Conservation (phyloP, 2,113 vertebrate genomes). For the Phrynosoma platyrhinos region DNA sequence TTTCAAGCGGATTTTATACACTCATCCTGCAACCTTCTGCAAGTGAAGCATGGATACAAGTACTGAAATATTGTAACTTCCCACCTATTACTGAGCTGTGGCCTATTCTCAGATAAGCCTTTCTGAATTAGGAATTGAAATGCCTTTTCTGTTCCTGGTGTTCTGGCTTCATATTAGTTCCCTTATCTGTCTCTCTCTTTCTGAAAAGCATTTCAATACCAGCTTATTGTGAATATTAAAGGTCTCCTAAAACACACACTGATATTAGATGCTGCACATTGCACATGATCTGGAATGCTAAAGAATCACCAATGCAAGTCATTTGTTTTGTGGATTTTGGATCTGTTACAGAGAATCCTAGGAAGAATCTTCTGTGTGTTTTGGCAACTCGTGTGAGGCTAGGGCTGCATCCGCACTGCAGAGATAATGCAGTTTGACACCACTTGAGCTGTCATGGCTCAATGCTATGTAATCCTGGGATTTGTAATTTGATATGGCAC, state of each 20-base stretch:
- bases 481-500: too few species aligned
- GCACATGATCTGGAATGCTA: conserved; percentile 63
- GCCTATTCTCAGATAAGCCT: conserved; percentile 41
- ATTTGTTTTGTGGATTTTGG: background rate
- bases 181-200: conserved; percentile 69
- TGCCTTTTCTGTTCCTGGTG: conserved; percentile 71
- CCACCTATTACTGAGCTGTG: background rate
- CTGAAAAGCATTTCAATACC: conserved; percentile 74
- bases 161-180: conserved; percentile 71
- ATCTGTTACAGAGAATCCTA: conserved; percentile 49
- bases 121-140: conserved; percentile 68
- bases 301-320: conserved; percentile 58
- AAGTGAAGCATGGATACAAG: background rate
- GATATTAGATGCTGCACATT: conserved; percentile 60
- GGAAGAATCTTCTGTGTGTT: conserved; percentile 38
- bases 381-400: background rate
- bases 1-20: too few species aligned
- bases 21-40: background rate
- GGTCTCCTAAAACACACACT: conserved; percentile 65
- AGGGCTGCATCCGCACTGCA: too few species aligned
- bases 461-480: too few species aligned
- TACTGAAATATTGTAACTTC: background rate
- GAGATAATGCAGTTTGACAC: too few species aligned
- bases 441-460: too few species aligned
- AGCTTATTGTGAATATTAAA: conserved; percentile 79